phyloP scores from a whole-genome alignment of 2,797 vertebrate species.

The Oryzias sinensis region DNA sequence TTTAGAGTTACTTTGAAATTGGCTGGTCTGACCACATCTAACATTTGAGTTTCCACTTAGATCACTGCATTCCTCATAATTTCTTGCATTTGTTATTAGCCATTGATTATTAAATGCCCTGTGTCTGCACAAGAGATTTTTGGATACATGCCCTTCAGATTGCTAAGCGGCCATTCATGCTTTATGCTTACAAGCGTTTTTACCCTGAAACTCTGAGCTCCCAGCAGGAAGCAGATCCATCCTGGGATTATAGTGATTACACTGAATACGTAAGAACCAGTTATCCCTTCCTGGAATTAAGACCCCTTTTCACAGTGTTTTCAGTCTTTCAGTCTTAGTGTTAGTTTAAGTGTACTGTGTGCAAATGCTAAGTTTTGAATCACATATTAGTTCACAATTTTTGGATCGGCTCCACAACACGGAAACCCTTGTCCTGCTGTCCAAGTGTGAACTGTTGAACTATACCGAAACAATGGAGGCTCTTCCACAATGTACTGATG shows the following conservation, averaged over 20 bases:
- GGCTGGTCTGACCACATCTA: slow-evolving; percentile 19
- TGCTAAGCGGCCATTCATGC: slow-evolving; percentile 37
- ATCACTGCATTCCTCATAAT: slow-evolving; percentile 16
- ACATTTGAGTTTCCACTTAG: slow-evolving; percentile 2
- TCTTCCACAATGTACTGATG: too few relatives aligned
- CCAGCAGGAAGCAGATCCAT: slow-evolving; percentile 27
- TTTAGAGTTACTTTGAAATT: slow-evolving; percentile 4
- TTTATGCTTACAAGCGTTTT: slow-evolving; percentile 30
- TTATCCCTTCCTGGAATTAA: slow-evolving; percentile 18
- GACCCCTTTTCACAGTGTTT: slow-evolving; percentile 1
- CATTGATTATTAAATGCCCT: slow-evolving; percentile 17
- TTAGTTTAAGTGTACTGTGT: slow-evolving; percentile 7
- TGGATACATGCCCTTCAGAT: slow-evolving; percentile 39
- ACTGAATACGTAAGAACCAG: slow-evolving; percentile 22
- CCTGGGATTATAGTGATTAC: slow-evolving; percentile 29
- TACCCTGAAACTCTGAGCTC: slow-evolving; percentile 12
- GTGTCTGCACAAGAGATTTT: slow-evolving; percentile 27
- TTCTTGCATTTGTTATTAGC: slow-evolving; percentile 8
- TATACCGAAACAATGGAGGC: too few relatives aligned
- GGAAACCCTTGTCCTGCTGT: slow-evolving; percentile 21
- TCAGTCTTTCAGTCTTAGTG: slow-evolving; percentile 3
- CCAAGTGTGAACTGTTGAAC: too few relatives aligned
- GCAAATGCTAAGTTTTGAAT: slow-evolving; percentile 19
- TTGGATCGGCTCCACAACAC: slow-evolving; percentile 4
- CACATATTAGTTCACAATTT: slow-evolving; percentile 14